A percentile compares a stretch with the other conserved stretches of the same genome.
Evolutionary conservation across 2,113 vertebrate genomes (phyloP).

Genomic region (Elephas maximus): DNA sequence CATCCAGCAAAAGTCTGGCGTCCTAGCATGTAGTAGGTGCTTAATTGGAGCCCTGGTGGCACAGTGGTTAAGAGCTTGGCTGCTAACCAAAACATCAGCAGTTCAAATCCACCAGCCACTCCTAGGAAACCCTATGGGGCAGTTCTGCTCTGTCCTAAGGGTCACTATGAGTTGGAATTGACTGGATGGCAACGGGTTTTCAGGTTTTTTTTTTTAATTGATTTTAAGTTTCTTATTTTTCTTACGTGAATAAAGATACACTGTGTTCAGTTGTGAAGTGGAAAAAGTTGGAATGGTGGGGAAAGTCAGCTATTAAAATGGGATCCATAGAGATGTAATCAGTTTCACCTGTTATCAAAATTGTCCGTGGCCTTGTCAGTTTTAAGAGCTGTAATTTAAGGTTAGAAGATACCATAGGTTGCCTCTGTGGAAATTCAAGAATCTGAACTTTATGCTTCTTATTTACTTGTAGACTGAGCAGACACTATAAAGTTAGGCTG

Average conservation of each 20-base stretch:
- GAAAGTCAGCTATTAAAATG: not conserved
- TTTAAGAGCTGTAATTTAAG: conserved; percentile 2
- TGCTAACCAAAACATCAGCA: too few relatives aligned
- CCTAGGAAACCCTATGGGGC: too few relatives aligned
- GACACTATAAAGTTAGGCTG: not conserved
- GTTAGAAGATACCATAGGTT: not conserved
- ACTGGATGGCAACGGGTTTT: not conserved
- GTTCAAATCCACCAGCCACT: too few relatives aligned
- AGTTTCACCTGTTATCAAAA: not conserved
- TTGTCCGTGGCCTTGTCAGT: not conserved
- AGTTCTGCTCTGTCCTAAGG: too few relatives aligned
- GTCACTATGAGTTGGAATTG: too few relatives aligned
- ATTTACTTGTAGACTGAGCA: not conserved
- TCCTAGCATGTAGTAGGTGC: not conserved
- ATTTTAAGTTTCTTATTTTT: not conserved
- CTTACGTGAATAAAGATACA: not conserved
- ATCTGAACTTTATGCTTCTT: not conserved
- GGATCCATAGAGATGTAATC: not conserved
- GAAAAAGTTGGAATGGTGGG: not conserved
- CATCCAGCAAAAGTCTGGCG: not conserved
- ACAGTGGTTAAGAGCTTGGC: too few relatives aligned
- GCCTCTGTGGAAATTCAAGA: conserved; percentile 26
- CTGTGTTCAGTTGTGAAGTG: not conserved
- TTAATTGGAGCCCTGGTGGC: not conserved
- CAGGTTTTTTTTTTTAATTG: not conserved